Base-by-base conservation (phyloP, 2,888 invertebrate genomes). In the Iphiclides podalirius region DNA sequence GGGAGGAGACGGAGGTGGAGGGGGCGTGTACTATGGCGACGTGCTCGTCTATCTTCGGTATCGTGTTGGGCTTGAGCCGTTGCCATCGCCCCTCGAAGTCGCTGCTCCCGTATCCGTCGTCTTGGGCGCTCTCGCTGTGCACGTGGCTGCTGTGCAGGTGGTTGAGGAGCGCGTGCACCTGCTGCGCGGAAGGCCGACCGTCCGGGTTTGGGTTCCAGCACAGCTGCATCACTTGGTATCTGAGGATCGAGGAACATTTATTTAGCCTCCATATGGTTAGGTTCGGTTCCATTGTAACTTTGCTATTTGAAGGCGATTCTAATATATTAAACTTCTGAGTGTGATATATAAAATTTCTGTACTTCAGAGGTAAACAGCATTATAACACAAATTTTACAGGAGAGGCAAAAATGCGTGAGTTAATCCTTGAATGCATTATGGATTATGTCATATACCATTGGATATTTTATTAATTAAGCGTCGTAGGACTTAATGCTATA, bases 21-120 rank as follows among this genome's bases (percentile, higher is more conserved):
- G 82, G 85, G 1, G 83, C 84, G 63, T 87, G 86, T 0, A 86
- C 74, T 33, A 85, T 76, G 26, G 86, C 87, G 13, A 85, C 66
- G 51, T 90, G 89, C 53, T 91, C 90, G 66, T 92, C 91, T 17
- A 90, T 70, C 60, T 90, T 90, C 13, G 90, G 89, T 13, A 91
- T 90, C 31, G 84, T 76, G 72, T 94, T 94, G 11, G 94, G 93
- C 68, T 92, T 93, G 56, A 93, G 88, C 15, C 85, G 87, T 60
- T 93, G 92, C 95, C 95, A 95, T 46, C 94, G 90, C 35, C 90
- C 89, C 62, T 95, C 94, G 70, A 95, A 95, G 71, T 94, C 89
- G 2, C 81, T 69, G 59, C 67, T 72, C 34, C 66, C 67, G 56
- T 71, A 71, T 37, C 69, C 71, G 51, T 71, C 69, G 59, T 67